Base-by-base conservation (phyloP, 1,140 invertebrate genomes). In the Tenebrio molitor region DNA sequence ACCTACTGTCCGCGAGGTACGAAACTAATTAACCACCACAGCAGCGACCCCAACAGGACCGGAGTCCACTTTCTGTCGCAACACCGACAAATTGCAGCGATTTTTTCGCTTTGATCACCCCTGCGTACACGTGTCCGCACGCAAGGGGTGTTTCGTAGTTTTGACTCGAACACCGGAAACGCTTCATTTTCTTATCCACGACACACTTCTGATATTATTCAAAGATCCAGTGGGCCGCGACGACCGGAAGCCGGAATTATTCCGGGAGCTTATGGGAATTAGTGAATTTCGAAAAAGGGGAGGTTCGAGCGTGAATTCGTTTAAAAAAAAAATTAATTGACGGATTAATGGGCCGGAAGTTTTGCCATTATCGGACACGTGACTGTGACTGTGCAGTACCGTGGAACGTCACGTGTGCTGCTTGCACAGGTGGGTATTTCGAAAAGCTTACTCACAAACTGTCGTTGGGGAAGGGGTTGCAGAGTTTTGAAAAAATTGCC, bases 301-400 rank as follows among this genome's bases (percentile, higher is more conserved):
- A 7, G 23, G 25, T 8, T 29, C 3, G 8, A 29, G 3, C 25
- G 25, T 29, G 25, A 29, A 29, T 29, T 4, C 25, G 8, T 4
- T 29, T 29, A 29, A 29, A 58, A 58, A 29, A 17, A 58, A 58
- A 29, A 19, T 7, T 12, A 58, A 25, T 29, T 58, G 50, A 25
- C 10, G 50, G 14, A 58, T 58, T 29, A 58, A 29, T 29, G 50
- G 50, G 23, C 50, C 50, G 50, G 50, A 58, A 58, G 50, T 23
- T 58, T 58, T 29, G 50, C 23, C 15, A 58, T 58, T 58, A 58
- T 58, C 50, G 15, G 15, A 58, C 50, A 58, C 50, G 50, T 58
- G 50, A 12, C 50, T 25, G n/a, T 39, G 36, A 12, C 23, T 25
- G 50, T 29, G 21, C 50, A 29, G 10, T 29, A 58, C 50, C 23